Conservation (phyloP, 2,888 invertebrate genomes). For the Malacosoma neustria region DNA sequence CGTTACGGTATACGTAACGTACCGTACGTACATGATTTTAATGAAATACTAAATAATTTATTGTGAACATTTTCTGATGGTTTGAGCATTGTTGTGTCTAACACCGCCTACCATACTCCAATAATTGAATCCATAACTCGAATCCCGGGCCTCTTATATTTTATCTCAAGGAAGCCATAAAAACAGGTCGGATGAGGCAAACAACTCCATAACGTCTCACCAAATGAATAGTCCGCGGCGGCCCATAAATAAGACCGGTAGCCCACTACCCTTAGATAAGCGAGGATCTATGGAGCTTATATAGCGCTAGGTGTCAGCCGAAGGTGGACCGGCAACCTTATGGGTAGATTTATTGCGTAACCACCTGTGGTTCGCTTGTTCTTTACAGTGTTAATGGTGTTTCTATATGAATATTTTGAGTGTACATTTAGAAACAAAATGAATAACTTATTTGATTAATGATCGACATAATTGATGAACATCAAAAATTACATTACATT, state of each 20-base stretch:
- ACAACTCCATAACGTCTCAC: slow-evolving; percentile 47
- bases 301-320: slow-evolving; percentile 46
- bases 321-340: slow-evolving; percentile 35
- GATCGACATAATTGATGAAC: too few species aligned
- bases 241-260: slow-evolving; percentile 45
- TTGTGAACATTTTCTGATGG: too few species aligned
- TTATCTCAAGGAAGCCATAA: slow-evolving; percentile 35
- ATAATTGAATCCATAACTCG: slow-evolving; percentile 14
- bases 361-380: slow-evolving; percentile 31
- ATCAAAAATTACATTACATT: too few species aligned
- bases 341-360: slow-evolving; percentile 36
- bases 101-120: slow-evolving; percentile 8
- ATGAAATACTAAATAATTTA: too few species aligned
- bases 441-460: too few species aligned
- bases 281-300: slow-evolving; percentile 61
- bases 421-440: too few species aligned
- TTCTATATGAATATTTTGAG: neutral
- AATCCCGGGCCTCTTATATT: slow-evolving; percentile 18
- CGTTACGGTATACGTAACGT: too few species aligned
- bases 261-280: slow-evolving; percentile 54
- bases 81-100: too few species aligned
- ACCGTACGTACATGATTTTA: too few species aligned
- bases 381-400: neutral
- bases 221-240: slow-evolving; percentile 53
- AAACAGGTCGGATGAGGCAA: slow-evolving; percentile 36